Conservation (phyloP, 92 coral and sea anemone species). For the Meandrina meandrites region DNA sequence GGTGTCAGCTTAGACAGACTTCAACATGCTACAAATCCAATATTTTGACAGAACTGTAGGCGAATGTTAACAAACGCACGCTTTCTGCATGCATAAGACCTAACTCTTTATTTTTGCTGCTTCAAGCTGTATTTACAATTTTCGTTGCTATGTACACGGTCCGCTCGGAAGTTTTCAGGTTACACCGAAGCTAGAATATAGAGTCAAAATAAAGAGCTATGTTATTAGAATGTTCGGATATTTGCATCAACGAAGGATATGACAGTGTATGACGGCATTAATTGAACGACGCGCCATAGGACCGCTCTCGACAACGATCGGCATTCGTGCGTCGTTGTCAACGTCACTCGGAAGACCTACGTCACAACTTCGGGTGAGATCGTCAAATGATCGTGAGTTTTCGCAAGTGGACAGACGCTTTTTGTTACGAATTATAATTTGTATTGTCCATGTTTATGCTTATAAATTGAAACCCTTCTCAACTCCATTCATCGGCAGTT, state of each 20-base stretch:
- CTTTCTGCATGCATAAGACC: neutral
- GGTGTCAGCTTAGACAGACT: conserved; percentile 15
- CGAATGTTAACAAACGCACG: conserved; percentile 5
- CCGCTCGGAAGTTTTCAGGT: conserved; percentile 26
- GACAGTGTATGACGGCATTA: conserved; percentile 17
- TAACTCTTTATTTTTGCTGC: neutral
- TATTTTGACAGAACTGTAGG: conserved; percentile 18
- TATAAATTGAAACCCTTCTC: conserved; percentile 35
- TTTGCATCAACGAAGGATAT: conserved; percentile 13
- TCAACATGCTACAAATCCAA: neutral
- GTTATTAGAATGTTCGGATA: conserved; percentile 14
- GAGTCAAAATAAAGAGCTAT: neutral
- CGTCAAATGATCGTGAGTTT: conserved; percentile 39
- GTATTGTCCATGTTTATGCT: conserved; percentile 23
- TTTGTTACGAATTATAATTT: conserved; percentile 17
- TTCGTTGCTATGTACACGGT: conserved; percentile 10
- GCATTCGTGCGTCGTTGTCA: conserved; percentile 37
- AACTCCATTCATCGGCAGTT: conserved; percentile 6
- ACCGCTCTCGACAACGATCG: conserved; percentile 12
- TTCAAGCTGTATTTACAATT: conserved; percentile 38
- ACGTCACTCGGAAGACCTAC: conserved; percentile 40
- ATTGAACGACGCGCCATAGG: neutral
- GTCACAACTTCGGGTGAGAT: conserved; percentile 44
- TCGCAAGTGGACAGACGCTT: conserved; percentile 28
- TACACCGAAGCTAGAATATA: conserved; percentile 15